Conservation (phyloP, 64 coral and sea anemone genomes). For the Orbicella faveolata region DNA sequence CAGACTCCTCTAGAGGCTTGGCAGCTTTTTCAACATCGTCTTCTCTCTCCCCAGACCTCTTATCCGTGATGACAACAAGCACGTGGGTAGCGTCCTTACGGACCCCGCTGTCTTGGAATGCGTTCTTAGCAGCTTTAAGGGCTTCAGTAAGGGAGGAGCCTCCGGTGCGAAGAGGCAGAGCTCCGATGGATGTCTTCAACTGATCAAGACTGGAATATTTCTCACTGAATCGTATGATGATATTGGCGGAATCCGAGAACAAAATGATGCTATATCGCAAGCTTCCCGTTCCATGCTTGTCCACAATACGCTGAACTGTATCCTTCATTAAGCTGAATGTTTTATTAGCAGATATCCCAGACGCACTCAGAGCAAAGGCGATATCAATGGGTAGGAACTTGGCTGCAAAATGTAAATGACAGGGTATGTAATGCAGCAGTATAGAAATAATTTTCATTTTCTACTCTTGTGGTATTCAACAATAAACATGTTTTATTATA, state of each 20-base stretch:
- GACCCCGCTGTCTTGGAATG: constrained; percentile 27
- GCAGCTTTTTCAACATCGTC: constrained; percentile 36
- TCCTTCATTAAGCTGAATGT: constrained; percentile 62
- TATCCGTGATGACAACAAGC: constrained; percentile 66
- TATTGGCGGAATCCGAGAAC: not conserved
- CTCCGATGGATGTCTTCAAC: not conserved
- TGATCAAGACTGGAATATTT: constrained; percentile 14
- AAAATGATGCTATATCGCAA: constrained; percentile 32
- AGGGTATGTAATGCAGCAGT: not conserved
- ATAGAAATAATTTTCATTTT: not conserved
- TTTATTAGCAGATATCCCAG: not conserved
- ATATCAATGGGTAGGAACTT: constrained; percentile 40
- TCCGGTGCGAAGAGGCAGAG: not conserved
- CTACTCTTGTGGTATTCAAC: not conserved
- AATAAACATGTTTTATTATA: too few relatives aligned
- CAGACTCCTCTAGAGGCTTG: constrained; percentile 34
- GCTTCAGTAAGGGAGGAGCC: not conserved
- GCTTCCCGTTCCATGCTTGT: constrained; percentile 37
- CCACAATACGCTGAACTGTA: constrained; percentile 27
- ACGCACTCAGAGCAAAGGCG: constrained; percentile 55
- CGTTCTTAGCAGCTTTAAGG: not conserved
- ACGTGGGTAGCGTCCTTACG: constrained; percentile 38
- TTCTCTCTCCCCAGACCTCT: constrained; percentile 48
- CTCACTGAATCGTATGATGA: constrained; percentile 29
- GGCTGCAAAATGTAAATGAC: constrained; percentile 11